Evolutionary conservation across 2,113 vertebrate genomes (phyloP), one percentile per base, ranked within the genome.

Genomic region (Crotalus helleri): DNA sequence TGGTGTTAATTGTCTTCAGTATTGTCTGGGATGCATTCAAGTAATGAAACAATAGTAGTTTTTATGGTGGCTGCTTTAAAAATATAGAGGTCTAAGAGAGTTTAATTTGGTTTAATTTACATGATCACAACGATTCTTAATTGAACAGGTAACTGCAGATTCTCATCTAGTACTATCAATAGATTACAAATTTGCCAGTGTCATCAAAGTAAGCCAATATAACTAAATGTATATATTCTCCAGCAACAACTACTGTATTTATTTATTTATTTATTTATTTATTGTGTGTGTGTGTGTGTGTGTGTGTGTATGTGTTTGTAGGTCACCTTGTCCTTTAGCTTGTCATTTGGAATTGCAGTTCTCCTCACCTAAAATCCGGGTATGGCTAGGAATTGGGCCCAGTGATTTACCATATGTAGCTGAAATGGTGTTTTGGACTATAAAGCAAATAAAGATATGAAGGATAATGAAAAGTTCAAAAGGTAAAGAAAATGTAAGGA

Each of bases 91-190:
- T 92, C 57, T 92, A 95, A 15, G 91, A 88, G 15, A 90, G 69
- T 55, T 89, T 93, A 94, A 92, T 33, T 69, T 0, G 1, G 13
- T 96, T 93, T 90, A 29, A 94, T 90, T 74, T 94, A 69, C 74
- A 61, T 58, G 57, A 94, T 54, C 88, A 94, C 93, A 95, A 86
- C 15, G 90, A 0, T 51, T 94, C 93, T 93, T 94, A 91, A 90
- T 96, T 93, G 94, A 94, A 91, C 89, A 85, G 95, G 93, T 92
- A 46, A 94, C 90, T 17, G 92, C 54, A 92, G 92, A 91, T 91
- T 91, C 88, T 91, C 69, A 91, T 95, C 88, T 58, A 21, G 89
- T 94, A 93, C 54, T 53, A 93, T 12, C 2, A 0, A 49, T 89
- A 44, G 91, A 81, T 81, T 19, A 0, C 86, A 85, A 94, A 89